phyloP scores from a whole-genome alignment of 2,797 vertebrate species.

The Acipenser ruthenus region DNA sequence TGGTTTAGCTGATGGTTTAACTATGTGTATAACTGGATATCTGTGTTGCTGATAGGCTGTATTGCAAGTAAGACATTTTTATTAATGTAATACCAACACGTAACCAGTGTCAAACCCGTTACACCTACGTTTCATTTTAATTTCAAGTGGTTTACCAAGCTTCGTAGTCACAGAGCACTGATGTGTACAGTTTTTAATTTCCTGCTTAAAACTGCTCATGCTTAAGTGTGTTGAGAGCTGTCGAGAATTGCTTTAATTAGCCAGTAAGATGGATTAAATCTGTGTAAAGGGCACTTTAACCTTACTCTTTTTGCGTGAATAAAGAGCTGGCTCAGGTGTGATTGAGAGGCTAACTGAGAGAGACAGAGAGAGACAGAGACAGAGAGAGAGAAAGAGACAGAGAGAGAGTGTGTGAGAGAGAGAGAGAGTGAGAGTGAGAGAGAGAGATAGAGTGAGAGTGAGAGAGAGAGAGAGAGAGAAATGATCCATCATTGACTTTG shows the following conservation, averaged over 20 bases:
- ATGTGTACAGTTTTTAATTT: conserved; percentile 14
- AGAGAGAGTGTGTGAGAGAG: too few relatives aligned
- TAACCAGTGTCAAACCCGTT: background rate
- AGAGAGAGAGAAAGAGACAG: too few relatives aligned
- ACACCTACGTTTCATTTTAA: conserved; percentile 9
- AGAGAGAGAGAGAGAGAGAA: too few relatives aligned
- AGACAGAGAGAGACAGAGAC: too few relatives aligned
- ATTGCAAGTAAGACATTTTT: conserved; percentile 25
- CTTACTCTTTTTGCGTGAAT: conserved; percentile 3
- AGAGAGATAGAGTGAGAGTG: too few relatives aligned
- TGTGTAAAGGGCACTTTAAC: conserved; percentile 8
- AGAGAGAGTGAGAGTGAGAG: background rate
- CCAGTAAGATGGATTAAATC: conserved; percentile 10
- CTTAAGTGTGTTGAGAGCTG: conserved; percentile 13
- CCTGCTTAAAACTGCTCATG: conserved; percentile 12
- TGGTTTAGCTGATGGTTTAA: conserved; percentile 35
- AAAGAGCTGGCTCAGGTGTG: background rate
- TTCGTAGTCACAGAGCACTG: conserved; percentile 10
- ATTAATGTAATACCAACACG: background rate
- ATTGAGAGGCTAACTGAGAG: background rate
- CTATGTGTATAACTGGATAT: conserved; percentile 47
- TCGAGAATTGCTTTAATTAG: conserved; percentile 19
- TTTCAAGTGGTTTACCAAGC: conserved; percentile 12
- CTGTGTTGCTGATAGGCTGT: conserved; percentile 58
- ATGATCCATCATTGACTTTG: too few relatives aligned